Evolutionary conservation across 2,888 invertebrate species (phyloP).

Genomic region (Thelaira solivaga): DNA sequence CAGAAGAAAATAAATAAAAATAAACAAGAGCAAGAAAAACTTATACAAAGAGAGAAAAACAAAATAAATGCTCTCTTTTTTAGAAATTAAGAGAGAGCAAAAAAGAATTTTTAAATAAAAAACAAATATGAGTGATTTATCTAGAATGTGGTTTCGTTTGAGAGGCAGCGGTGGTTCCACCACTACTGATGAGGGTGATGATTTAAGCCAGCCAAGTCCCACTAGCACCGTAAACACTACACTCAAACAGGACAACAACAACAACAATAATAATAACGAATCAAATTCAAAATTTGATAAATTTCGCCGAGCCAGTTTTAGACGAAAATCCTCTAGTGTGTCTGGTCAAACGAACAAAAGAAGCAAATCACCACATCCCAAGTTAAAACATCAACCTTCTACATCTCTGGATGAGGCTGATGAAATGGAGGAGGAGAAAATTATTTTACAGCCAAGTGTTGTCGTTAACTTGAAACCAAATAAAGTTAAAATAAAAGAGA

Average conservation of each 20-base stretch:
- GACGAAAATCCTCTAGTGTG: conserved; percentile 61
- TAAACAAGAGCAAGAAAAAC: background rate
- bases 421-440: conserved; percentile 64
- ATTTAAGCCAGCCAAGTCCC: conserved; percentile 16
- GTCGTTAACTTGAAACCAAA: background rate
- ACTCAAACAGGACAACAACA: background rate
- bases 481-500: conserved; percentile 20
- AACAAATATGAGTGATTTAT: conserved; percentile 61
- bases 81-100: background rate
- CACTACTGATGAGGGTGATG: conserved; percentile 33
- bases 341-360: conserved; percentile 58
- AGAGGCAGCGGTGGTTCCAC: conserved; percentile 54
- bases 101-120: background rate
- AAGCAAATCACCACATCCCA: conserved; percentile 66
- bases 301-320: conserved; percentile 67
- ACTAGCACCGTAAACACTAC: background rate
- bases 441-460: conserved; percentile 11
- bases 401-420: conserved; percentile 62
- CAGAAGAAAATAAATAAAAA: background rate
- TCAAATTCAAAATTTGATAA: conserved; percentile 65
- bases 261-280: conserved; percentile 45
- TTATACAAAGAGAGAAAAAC: background rate
- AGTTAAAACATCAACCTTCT: conserved; percentile 56
- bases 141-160: conserved; percentile 66
- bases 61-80: background rate